Base-by-base conservation (phyloP, 2,797 vertebrate genomes). In the Muscicapa striata region DNA sequence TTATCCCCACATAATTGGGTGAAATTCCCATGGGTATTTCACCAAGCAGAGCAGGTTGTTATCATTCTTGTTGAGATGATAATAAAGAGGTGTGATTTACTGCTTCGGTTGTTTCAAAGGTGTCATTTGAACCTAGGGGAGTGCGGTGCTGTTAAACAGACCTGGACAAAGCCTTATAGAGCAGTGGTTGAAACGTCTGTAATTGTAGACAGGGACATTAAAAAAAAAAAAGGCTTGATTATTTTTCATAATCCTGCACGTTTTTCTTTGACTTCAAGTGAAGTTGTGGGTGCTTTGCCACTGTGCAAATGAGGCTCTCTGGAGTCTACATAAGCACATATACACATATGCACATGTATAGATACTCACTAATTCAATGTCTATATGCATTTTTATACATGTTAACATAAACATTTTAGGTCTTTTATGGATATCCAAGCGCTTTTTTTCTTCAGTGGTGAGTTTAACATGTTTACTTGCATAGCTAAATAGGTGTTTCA, bases 61-160 rank as follows among this genome's bases (percentile, higher is more conserved):
- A 92, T 84, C 75, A 87, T 87, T 94, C 84, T 95, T 91, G 86
- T 88, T 91, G 92, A 96, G 90, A 95, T 91, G 80, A 72, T 91
- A 92, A 86, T 96, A 92, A 93, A 93, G 66, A 96, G 80, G 64
- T 61, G 41, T 85, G 82, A 95, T 95, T 96, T 82, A 92, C 87
- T 91, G 84, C 75, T 95, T 79, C 15, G 21, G 76, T 94, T 95
- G 66, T 94, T 87, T 94, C 74, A 86, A 73, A 93, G 77, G 85
- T 97, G 94, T 94, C 55, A 69, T 81, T 76, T 94, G 58, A 91
- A 83, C 62, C 73, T 69, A 52, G 55, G 46, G 54, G 52, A 70
- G 29, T 86, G 77, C 58, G 40, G 82, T 95, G 86, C 67, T 92
- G 55, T 91, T 74, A 91, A 94, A 64, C 90, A 79, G 89, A 93